Base-by-base conservation (phyloP, 2,888 invertebrate species). In the Erynnis tages region DNA sequence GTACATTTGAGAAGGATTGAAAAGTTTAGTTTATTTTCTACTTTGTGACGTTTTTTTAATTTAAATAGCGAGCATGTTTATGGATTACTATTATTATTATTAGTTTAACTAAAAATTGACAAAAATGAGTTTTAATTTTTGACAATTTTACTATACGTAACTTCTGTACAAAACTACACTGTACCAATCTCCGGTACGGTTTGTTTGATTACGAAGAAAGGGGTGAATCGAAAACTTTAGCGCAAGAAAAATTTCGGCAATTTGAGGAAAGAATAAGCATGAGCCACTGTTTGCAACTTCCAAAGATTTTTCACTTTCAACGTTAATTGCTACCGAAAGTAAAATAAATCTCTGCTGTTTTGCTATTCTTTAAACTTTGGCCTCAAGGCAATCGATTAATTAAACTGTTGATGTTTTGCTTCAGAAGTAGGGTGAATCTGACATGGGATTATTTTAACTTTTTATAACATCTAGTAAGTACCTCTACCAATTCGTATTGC, bases 261-360 rank as follows among this genome's bases (percentile, higher is more conserved):
- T 83, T 84, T 82, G 79, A 80, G 78, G 79, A 82, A 86, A 79
- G 75, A 82, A 76, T 83, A 82, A 84, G 69, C 73, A 71, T 65
- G 75, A 67, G 71, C 65, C 72, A 70, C 69, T 66, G 68, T 65
- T 65, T 62, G 61, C 61, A 79, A 85, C 72, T 84, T 84, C 76
- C 60, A 72, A 77, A 84, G 84, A 88, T 89, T 89, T 89, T 89
- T 88, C 88, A 88, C 85, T 88, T 80, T 81, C 82, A 79, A 76
- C 81, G 73, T 82, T 88, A 88, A 89, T 88, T 89, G 84, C 76
- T 78, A 81, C 71, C 65, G 69, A 83, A 77, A 88, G 84, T 83
- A 81, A 85, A 88, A 86, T 86, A 85, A 86, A 86, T 84, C 85
- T 82, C 74, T 59, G 73, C 69, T 76, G 76, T 78, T 81, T 81